Conservation (phyloP, 2,113 vertebrate genomes). For the Dolichallabes microphthalmus region DNA sequence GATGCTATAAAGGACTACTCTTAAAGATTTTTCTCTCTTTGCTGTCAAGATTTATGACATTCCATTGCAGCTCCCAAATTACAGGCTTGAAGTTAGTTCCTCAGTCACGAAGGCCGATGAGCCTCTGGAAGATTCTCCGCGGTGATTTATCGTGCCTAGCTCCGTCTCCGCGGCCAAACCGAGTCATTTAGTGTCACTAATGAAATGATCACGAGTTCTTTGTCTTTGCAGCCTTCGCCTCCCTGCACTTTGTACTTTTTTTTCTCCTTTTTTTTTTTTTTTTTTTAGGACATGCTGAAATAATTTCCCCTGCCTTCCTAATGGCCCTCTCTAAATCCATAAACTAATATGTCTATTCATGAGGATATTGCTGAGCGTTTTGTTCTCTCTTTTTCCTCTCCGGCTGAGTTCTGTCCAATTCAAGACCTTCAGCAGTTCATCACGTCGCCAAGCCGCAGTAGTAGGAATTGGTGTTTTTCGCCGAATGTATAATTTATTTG, state of each 20-base stretch:
- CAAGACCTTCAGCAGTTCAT: constrained; percentile 14
- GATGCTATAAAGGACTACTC: constrained; percentile 36
- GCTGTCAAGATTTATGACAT: constrained; percentile 75
- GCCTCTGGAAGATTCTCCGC: constrained; percentile 62
- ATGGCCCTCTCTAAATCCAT: constrained; percentile 32
- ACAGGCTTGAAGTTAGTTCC: constrained; percentile 74
- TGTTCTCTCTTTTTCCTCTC: constrained; percentile 27
- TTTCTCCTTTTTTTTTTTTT: constrained; percentile 7
- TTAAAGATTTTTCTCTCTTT: constrained; percentile 50
- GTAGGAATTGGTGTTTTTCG: background rate
- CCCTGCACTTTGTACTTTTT: constrained; percentile 14
- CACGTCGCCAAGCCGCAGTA: background rate
- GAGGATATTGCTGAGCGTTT: constrained; percentile 26
- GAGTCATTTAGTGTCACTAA: constrained; percentile 47
- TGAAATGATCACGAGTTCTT: constrained; percentile 39
- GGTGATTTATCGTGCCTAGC: constrained; percentile 53
- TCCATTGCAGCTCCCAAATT: constrained; percentile 74
- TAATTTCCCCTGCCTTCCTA: constrained; percentile 38
- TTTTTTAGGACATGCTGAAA: constrained; percentile 40
- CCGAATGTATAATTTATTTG: constrained; percentile 1
- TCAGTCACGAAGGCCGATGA: constrained; percentile 66
- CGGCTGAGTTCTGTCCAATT: background rate
- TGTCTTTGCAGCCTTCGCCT: constrained; percentile 33
- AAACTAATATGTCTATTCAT: constrained; percentile 45
- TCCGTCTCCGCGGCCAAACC: constrained; percentile 45